Evolutionary conservation across 2,113 vertebrate species (phyloP).

Genomic region (Dermatemys mawii): DNA sequence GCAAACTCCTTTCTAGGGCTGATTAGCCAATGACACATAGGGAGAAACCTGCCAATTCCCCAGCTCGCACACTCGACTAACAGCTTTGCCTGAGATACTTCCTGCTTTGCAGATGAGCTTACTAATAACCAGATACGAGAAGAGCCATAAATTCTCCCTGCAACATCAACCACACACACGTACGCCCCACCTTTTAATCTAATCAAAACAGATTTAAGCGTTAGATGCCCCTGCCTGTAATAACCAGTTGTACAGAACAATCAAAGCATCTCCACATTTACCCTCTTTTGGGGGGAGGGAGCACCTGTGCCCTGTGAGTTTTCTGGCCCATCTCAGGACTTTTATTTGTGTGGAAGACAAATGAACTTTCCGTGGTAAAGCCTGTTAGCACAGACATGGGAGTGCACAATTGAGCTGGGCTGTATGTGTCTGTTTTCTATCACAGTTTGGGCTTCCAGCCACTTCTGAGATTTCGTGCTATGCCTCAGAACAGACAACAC

Average conservation of each 20-base stretch:
- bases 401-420: neutral
- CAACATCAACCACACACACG: neutral
- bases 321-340: neutral
- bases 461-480: neutral
- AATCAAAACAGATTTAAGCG: neutral
- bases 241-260: neutral
- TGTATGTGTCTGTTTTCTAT: neutral
- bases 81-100: neutral
- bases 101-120: neutral
- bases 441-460: neutral
- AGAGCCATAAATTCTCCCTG: neutral
- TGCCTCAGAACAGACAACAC: neutral
- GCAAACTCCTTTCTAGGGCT: neutral
- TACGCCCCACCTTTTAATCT: neutral
- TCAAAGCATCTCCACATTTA: neutral
- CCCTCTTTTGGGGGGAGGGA: accelerated
- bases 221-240: neutral
- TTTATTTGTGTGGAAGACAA: neutral
- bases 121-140: neutral
- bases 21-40: accelerated
- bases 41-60: neutral
- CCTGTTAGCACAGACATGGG: neutral
- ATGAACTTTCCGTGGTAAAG: neutral
- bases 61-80: neutral
- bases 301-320: neutral